Evolutionary conservation across 1,140 invertebrate genomes (phyloP).

Genomic region (Penaeus vannamei): DNA sequence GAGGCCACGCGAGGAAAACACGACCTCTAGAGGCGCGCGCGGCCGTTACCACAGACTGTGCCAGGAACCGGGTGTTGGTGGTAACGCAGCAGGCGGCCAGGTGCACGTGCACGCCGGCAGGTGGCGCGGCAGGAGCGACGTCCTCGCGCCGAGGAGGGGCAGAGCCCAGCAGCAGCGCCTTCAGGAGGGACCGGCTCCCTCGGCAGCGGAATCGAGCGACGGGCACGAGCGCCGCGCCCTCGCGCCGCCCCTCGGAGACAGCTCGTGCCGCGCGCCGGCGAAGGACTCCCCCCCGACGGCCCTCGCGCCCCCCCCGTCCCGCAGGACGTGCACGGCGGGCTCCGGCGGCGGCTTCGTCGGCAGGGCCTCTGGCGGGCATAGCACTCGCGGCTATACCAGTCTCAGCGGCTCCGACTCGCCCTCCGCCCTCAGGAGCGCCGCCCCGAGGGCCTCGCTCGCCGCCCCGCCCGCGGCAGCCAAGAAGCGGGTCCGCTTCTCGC

Average conservation of each 20-base stretch:
- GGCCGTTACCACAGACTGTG: constrained; percentile 60
- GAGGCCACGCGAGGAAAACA: constrained; percentile 8
- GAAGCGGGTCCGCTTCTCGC: constrained; percentile 39
- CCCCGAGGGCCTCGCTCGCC: neutral
- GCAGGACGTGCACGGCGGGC: constrained; percentile 13
- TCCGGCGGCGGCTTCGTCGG: constrained; percentile 5
- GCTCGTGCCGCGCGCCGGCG: neutral
- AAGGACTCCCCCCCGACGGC: neutral
- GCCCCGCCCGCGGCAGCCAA: neutral
- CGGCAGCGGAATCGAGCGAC: no score
- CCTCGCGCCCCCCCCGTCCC: neutral
- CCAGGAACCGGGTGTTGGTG: constrained; percentile 56
- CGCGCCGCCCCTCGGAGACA: no score
- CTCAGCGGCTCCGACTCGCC: constrained; percentile 36
- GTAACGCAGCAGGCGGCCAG: constrained; percentile 24
- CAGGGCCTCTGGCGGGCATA: constrained; percentile 46
- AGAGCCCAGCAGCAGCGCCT: neutral
- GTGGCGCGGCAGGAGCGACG: constrained; percentile 3
- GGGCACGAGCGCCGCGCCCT: no score
- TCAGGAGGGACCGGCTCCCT: no score
- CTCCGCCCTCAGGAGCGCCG: constrained; percentile 25
- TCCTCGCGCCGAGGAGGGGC: neutral
- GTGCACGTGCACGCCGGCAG: neutral
- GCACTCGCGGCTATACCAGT: constrained; percentile 46
- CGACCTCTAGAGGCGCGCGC: constrained; percentile 41